Evolutionary conservation across 2,797 vertebrate species (phyloP).

Genomic region (Esox lucius): DNA sequence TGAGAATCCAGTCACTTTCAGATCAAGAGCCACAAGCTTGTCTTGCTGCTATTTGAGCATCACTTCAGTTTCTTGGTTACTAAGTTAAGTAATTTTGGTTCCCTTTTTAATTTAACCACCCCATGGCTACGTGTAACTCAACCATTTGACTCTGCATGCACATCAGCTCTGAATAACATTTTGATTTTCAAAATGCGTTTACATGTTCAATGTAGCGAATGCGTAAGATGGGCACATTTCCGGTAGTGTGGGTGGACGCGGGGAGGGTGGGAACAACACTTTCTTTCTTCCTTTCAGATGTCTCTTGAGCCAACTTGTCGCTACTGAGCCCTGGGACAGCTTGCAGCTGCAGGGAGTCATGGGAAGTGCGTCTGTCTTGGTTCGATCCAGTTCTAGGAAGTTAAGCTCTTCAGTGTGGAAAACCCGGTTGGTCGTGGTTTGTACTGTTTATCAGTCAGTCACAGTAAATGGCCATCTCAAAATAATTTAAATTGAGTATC

Average conservation of each 20-base stretch:
- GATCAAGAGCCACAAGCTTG: slow-evolving; percentile 78
- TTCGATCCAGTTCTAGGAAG: slow-evolving; percentile 52
- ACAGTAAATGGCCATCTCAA: slow-evolving; percentile 36
- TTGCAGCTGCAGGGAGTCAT: slow-evolving; percentile 53
- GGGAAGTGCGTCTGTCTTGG: slow-evolving; percentile 56
- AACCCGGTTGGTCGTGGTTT: slow-evolving; percentile 39
- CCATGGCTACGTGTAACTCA: slow-evolving; percentile 70
- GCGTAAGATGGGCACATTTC: slow-evolving; percentile 50
- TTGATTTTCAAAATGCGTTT: slow-evolving; percentile 46
- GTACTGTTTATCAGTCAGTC: slow-evolving; percentile 25
- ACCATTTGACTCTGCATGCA: slow-evolving; percentile 70
- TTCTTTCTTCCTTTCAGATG: slow-evolving; percentile 76
- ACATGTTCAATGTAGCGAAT: slow-evolving; percentile 44
- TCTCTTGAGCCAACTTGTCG: slow-evolving; percentile 55
- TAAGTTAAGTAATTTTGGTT: slow-evolving; percentile 80
- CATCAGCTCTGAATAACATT: slow-evolving; percentile 73
- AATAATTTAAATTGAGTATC: not conserved
- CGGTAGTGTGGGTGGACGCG: slow-evolving; percentile 37
- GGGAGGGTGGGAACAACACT: slow-evolving; percentile 61
- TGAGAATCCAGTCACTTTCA: slow-evolving; percentile 77
- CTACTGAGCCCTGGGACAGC: slow-evolving; percentile 50
- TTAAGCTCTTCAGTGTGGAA: slow-evolving; percentile 37
- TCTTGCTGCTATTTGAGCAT: slow-evolving; percentile 76
- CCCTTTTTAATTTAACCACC: slow-evolving; percentile 62
- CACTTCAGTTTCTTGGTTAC: slow-evolving; percentile 76